These are phyloP conservation scores for Atractosteus spatula DNA, from an alignment of 2,113 vertebrate species.

Conservation along the genomic window DNA sequence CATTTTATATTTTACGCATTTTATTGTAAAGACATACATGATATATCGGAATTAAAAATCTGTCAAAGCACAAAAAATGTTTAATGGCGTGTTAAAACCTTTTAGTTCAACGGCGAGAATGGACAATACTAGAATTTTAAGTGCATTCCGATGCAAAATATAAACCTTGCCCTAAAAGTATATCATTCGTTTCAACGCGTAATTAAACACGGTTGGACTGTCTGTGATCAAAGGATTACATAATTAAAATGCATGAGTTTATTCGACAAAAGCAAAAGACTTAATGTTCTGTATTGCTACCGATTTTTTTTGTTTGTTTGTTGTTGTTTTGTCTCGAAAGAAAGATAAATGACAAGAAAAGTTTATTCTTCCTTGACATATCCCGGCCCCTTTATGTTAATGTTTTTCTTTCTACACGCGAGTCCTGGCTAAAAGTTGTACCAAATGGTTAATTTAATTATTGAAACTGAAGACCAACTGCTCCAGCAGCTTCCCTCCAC, in stretches of 20 bases:
- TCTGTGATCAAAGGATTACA: neutral
- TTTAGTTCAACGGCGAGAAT: too few species aligned
- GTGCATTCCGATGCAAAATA: neutral
- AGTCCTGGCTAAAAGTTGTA: conserved; percentile 88
- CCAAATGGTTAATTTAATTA: conserved; percentile 98
- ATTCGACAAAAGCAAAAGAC: conserved; percentile 30
- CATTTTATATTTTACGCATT: too few species aligned
- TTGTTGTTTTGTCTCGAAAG: conserved; percentile 55
- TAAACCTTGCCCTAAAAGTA: neutral
- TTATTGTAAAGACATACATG: too few species aligned
- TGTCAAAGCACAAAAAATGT: too few species aligned
- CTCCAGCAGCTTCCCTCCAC: conserved; percentile 92
- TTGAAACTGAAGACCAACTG: conserved; percentile 93
- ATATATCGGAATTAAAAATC: too few species aligned
- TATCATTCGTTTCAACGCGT: neutral
- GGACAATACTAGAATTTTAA: neutral
- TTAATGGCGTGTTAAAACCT: too few species aligned
- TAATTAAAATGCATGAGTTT: conserved; percentile 27
- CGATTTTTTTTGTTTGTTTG: conserved; percentile 24
- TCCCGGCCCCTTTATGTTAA: conserved; percentile 69
- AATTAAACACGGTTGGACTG: neutral
- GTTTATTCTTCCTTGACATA: conserved; percentile 67
- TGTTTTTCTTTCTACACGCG: conserved; percentile 88
- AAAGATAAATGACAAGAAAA: conserved; percentile 54
- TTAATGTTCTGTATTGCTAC: conserved; percentile 25